Conservation (phyloP, 1,140 invertebrate genomes). For the Bacillus rossius region DNA sequence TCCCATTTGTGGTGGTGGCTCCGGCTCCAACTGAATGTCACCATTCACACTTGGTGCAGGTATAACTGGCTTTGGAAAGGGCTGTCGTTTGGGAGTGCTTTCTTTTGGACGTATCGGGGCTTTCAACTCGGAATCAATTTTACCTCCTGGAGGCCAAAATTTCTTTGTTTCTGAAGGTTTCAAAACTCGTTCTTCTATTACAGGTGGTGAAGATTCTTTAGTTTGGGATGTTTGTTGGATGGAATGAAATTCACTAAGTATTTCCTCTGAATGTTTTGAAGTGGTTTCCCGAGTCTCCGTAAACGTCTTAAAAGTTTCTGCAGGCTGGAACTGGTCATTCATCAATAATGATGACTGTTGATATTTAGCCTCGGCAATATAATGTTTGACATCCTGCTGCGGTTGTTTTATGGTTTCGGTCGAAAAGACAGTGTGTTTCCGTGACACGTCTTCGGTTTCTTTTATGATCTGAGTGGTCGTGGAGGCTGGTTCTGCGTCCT, state of each 20-base stretch:
- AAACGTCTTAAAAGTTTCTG: conserved; percentile 4
- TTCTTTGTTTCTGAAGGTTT: conserved; percentile 39
- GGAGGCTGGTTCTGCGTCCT: not conserved
- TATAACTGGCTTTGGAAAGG: conserved; percentile 15
- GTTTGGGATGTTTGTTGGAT: not conserved
- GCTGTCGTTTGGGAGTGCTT: conserved; percentile 28
- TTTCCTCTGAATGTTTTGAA: conserved; percentile 9
- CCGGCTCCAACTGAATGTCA: conserved; percentile 46
- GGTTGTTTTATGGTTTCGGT: too few relatives aligned
- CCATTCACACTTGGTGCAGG: conserved; percentile 7
- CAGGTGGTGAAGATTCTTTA: conserved; percentile 5
- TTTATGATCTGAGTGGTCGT: too few relatives aligned
- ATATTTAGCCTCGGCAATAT: conserved; percentile 24
- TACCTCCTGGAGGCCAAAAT: conserved; percentile 37
- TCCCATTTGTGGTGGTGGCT: conserved; percentile 57
- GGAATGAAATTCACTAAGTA: not conserved
- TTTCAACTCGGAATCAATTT: conserved; percentile 41
- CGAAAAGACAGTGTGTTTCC: too few relatives aligned
- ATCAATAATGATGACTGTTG: conserved; percentile 10
- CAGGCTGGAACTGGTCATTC: conserved; percentile 1
- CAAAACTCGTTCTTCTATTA: conserved; percentile 35
- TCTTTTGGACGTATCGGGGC: conserved; percentile 48
- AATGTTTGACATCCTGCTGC: conserved; percentile 31
- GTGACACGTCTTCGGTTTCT: too few relatives aligned
- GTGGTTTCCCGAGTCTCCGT: conserved; percentile 9